Evolutionary conservation across 1,140 invertebrate species (phyloP).

Genomic region (Arctopsyche grandis): DNA sequence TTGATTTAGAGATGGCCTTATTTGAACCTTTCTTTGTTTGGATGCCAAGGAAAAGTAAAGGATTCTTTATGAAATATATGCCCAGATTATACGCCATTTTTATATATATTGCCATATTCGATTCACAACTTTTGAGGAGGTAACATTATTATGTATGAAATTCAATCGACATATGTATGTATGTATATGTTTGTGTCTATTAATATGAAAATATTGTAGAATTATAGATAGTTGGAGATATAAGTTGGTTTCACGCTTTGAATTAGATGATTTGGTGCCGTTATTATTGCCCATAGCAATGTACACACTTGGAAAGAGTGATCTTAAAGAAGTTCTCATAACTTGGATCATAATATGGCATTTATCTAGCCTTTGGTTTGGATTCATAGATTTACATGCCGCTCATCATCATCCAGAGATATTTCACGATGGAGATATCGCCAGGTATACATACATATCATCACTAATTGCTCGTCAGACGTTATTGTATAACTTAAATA

Average conservation of each 20-base stretch:
- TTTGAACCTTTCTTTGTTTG: slow-evolving; percentile 70
- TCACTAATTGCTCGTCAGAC: no score
- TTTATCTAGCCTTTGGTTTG: slow-evolving; percentile 69
- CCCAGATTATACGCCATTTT: slow-evolving; percentile 34
- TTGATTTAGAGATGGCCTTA: slow-evolving; percentile 78
- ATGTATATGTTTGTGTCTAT: slow-evolving; percentile 18
- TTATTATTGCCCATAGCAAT: slow-evolving; percentile 64
- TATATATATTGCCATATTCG: slow-evolving; percentile 8
- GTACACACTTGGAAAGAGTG: slow-evolving; percentile 58
- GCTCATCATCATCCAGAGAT: slow-evolving; percentile 81
- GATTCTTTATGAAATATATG: slow-evolving; percentile 31
- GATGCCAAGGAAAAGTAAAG: slow-evolving; percentile 42
- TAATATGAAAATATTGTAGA: slow-evolving; percentile 23
- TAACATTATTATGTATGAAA: slow-evolving; percentile 19
- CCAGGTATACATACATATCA: slow-evolving; percentile 58
- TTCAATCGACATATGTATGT: not conserved
- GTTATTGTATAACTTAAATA: not conserved
- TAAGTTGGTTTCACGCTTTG: not conserved
- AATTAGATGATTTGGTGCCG: slow-evolving; percentile 13
- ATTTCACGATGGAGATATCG: slow-evolving; percentile 78
- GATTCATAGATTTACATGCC: slow-evolving; percentile 67
- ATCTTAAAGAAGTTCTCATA: slow-evolving; percentile 57
- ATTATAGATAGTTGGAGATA: slow-evolving; percentile 18
- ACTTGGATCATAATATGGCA: slow-evolving; percentile 67
- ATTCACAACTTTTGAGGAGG: slow-evolving; percentile 50